Percentiles rank a stretch among this genome's conserved stretches.
Evolutionary conservation across 2,113 vertebrate genomes (phyloP).

Genomic region (Perca flavescens): DNA sequence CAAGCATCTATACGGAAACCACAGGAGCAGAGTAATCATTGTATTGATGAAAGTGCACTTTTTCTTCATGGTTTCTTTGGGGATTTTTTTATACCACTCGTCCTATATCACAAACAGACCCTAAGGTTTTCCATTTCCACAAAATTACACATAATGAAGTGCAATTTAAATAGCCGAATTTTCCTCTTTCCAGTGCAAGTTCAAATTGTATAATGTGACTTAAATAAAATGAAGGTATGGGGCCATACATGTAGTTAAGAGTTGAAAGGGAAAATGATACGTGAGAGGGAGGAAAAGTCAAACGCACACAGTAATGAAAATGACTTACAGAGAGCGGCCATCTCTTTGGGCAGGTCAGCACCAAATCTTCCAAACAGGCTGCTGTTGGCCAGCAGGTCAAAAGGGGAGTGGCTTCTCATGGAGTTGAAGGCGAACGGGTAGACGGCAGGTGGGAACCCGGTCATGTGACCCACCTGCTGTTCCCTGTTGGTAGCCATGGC

Average conservation of each 20-base stretch:
- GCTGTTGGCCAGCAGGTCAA: conserved; percentile 91
- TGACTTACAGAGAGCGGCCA: conserved; percentile 94
- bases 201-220: conserved; percentile 56
- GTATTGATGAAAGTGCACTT: conserved; percentile 65
- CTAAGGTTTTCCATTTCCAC: conserved; percentile 71
- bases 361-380: conserved; percentile 90
- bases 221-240: conserved; percentile 43
- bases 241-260: conserved; percentile 17
- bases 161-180: conserved; percentile 62
- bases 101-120: conserved; percentile 69
- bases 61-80: conserved; percentile 49
- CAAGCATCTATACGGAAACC: conserved; percentile 74
- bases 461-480: conserved; percentile 90
- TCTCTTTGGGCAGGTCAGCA: conserved; percentile 94
- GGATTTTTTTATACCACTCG: conserved; percentile 21
- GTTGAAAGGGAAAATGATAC: conserved; percentile 42
- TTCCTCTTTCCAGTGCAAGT: conserved; percentile 53
- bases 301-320: conserved; percentile 44
- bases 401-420: conserved; percentile 91
- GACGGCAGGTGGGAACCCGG: conserved; percentile 90
- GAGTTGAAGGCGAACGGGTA: conserved; percentile 93
- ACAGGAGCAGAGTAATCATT: conserved; percentile 67
- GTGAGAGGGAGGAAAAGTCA: conserved; percentile 27
- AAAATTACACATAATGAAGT: conserved; percentile 76
- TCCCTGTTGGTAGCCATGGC: conserved; percentile 93